Evolutionary conservation across 2,797 vertebrate genomes (phyloP).

Genomic region (Mastacembelus armatus): DNA sequence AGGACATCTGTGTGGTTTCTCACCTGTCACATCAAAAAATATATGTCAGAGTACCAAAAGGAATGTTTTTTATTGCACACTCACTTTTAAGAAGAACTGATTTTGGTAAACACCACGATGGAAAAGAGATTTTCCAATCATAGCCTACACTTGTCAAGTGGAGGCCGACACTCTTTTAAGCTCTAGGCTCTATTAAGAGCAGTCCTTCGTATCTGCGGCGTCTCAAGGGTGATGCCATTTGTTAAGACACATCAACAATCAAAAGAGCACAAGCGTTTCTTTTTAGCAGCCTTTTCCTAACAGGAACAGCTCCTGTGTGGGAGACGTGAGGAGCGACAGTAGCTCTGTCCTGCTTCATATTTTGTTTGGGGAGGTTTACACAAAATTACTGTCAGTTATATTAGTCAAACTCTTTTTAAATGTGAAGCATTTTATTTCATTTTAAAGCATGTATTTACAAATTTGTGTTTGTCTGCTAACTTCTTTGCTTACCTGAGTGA

Average conservation of each 20-base stretch:
- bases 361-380: not conserved
- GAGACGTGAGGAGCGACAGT: not conserved
- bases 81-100: not conserved
- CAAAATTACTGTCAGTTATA: too few relatives aligned
- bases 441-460: too few relatives aligned
- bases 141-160: too few relatives aligned
- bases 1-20: constrained; percentile 96
- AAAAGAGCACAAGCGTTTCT: too few relatives aligned
- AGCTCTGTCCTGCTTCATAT: not conserved
- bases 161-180: too few relatives aligned
- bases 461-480: not conserved
- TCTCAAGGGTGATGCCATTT: not conserved
- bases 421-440: not conserved
- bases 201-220: not conserved
- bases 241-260: too few relatives aligned
- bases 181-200: not conserved
- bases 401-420: too few relatives aligned
- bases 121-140: not conserved
- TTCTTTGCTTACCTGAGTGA: constrained; percentile 87
- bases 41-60: not conserved
- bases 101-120: not conserved
- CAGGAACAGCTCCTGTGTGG: not conserved
- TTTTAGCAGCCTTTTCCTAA: not conserved
- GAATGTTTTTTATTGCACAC: not conserved
- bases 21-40: constrained; percentile 81